phyloP scores from a whole-genome alignment of 23 tunicate species.

The Halocynthia roretzi region DNA sequence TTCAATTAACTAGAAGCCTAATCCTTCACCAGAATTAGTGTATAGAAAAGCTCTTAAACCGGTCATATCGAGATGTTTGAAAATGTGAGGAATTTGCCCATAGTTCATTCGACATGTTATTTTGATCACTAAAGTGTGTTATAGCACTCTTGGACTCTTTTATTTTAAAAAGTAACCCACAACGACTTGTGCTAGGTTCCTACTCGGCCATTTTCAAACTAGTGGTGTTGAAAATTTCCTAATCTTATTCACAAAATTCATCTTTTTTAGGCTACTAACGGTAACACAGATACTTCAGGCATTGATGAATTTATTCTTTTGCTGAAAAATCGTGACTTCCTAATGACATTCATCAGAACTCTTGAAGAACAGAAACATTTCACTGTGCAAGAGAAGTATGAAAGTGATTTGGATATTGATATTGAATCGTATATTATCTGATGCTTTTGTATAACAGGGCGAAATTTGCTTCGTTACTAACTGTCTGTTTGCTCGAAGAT shows the following conservation, averaged over 20 bases:
- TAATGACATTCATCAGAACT: constrained; percentile 46
- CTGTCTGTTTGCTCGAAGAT: constrained; percentile 61
- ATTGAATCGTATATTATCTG: not conserved
- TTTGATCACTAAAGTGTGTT: constrained; percentile 23
- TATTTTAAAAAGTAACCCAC: too few relatives aligned
- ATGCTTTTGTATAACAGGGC: constrained; percentile 37
- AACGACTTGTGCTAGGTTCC: too few relatives aligned
- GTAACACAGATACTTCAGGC: constrained; percentile 13
- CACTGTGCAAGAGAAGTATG: constrained; percentile 86
- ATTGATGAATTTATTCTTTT: constrained; percentile 36
- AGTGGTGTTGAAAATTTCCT: too few relatives aligned
- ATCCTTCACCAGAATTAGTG: not conserved
- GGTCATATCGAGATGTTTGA: too few relatives aligned
- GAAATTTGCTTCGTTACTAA: constrained; percentile 70
- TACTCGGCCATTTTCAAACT: too few relatives aligned
- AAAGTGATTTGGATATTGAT: not conserved
- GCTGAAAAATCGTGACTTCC: constrained; percentile 58
- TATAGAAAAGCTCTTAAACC: too few relatives aligned
- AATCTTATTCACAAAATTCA: too few relatives aligned
- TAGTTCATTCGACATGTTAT: not conserved
- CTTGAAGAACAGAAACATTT: constrained; percentile 81
- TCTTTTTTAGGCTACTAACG: too few relatives aligned
- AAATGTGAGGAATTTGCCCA: not conserved
- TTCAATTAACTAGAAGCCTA: not conserved
- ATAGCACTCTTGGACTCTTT: not conserved